Percentiles rank a stretch among this genome's conserved stretches.
phyloP scores from a whole-genome alignment of 2,113 vertebrate genomes.

The Serilophus lunatus region DNA sequence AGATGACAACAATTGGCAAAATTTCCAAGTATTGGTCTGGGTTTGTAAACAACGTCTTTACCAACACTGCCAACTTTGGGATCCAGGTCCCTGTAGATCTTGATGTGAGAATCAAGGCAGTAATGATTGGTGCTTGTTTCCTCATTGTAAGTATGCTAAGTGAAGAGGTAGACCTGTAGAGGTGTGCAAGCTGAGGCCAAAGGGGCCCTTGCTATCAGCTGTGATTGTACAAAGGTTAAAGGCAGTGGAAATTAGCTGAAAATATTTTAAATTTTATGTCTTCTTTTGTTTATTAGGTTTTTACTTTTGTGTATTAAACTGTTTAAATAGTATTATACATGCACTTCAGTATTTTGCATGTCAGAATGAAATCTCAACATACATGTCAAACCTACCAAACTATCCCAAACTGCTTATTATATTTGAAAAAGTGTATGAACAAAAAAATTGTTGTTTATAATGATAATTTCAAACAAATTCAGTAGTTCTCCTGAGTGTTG shows the following conservation, averaged over 20 bases:
- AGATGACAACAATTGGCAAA: conserved; percentile 89
- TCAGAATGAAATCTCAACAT: not conserved
- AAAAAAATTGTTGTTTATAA: not conserved
- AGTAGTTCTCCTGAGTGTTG: not conserved
- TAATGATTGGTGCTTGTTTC: conserved; percentile 94
- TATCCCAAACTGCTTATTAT: not conserved
- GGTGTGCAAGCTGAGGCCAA: not conserved
- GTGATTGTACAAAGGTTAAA: not conserved
- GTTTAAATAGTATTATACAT: not conserved
- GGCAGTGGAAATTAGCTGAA: not conserved
- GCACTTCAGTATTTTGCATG: not conserved
- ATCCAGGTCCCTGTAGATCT: conserved; percentile 93
- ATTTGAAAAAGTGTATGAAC: not conserved
- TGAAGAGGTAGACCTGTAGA: not conserved
- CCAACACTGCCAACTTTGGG: conserved; percentile 94
- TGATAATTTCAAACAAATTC: not conserved
- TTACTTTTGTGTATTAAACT: not conserved
- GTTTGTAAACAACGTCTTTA: conserved; percentile 89
- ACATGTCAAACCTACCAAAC: not conserved
- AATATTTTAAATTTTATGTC: not conserved
- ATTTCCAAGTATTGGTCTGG: conserved; percentile 98
- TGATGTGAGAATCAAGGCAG: conserved; percentile 93
- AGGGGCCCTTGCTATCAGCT: not conserved
- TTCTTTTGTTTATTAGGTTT: not conserved
- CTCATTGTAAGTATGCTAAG: conserved; percentile 86